Percentiles rank a stretch among this genome's conserved stretches.
phyloP scores from a whole-genome alignment of 2,888 invertebrate genomes.

The Oxystoma pomonae region DNA sequence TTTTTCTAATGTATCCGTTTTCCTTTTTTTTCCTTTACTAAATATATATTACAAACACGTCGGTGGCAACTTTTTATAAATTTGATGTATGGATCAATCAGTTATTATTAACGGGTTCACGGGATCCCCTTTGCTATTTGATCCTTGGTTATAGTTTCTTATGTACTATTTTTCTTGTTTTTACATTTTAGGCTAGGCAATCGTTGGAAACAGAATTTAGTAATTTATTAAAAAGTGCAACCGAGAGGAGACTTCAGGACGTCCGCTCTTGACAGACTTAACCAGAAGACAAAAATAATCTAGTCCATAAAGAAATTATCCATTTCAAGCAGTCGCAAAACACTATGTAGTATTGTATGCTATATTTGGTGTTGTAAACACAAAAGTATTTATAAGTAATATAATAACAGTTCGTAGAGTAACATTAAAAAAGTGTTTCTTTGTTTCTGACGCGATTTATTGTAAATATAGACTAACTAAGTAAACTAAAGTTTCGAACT shows the following conservation, averaged over 20 bases:
- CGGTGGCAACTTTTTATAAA: too few relatives aligned
- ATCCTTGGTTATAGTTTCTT: too few relatives aligned
- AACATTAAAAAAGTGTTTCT: background rate
- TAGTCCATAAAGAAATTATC: background rate
- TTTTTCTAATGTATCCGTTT: too few relatives aligned
- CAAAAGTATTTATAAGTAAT: background rate
- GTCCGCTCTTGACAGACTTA: constrained; percentile 44
- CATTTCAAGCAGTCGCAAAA: background rate
- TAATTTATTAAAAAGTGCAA: constrained; percentile 77
- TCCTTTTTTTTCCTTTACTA: too few relatives aligned
- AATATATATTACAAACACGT: too few relatives aligned
- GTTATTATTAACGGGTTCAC: too few relatives aligned
- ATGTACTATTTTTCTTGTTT: too few relatives aligned
- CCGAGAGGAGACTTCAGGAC: constrained; percentile 65
- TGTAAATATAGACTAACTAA: too few relatives aligned
- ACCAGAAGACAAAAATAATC: constrained; percentile 22
- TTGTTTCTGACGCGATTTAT: too few relatives aligned
- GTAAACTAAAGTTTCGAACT: too few relatives aligned
- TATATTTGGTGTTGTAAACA: background rate
- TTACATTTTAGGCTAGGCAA: constrained; percentile 79
- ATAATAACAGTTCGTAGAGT: background rate
- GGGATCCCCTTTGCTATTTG: too few relatives aligned
- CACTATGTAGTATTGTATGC: background rate
- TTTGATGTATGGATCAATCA: too few relatives aligned
- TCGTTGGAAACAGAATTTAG: constrained; percentile 88